Percentiles rank a stretch among this genome's conserved stretches.
Conservation (phyloP, 1,140 invertebrate species). For the Heliothis subflexa region DNA sequence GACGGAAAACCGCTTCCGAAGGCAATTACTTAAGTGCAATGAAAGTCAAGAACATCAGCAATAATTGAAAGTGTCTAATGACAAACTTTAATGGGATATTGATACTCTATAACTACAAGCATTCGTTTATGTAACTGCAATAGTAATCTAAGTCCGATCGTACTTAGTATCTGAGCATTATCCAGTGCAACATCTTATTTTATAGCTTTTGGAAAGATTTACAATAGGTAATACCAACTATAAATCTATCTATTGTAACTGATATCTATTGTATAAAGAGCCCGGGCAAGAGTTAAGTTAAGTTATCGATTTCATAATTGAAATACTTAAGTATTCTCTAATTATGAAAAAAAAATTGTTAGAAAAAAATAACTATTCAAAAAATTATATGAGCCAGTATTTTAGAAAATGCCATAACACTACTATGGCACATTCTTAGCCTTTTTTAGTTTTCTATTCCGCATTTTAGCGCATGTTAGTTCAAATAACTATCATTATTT, state of each 20-base stretch:
- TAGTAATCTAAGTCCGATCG: background rate
- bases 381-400: no score
- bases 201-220: no score
- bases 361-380: no score
- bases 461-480: constrained; percentile 17
- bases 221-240: no score
- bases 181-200: no score
- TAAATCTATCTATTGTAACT: no score
- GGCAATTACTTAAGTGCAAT: constrained; percentile 11
- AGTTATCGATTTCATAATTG: no score
- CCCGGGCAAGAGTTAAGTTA: no score
- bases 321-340: no score
- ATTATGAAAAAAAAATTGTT: no score
- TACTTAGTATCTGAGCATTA: background rate
- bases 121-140: background rate
- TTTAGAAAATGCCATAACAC: background rate
- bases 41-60: constrained; percentile 15
- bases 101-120: no score
- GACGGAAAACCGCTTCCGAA: constrained; percentile 40
- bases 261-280: no score
- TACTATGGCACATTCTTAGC: background rate
- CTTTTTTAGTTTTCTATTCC: background rate
- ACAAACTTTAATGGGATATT: background rate
- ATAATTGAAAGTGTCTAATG: background rate
- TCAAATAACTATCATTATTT: background rate